phyloP scores from a whole-genome alignment of 2,113 vertebrate genomes.

The Gnathonemus longibarbis region DNA sequence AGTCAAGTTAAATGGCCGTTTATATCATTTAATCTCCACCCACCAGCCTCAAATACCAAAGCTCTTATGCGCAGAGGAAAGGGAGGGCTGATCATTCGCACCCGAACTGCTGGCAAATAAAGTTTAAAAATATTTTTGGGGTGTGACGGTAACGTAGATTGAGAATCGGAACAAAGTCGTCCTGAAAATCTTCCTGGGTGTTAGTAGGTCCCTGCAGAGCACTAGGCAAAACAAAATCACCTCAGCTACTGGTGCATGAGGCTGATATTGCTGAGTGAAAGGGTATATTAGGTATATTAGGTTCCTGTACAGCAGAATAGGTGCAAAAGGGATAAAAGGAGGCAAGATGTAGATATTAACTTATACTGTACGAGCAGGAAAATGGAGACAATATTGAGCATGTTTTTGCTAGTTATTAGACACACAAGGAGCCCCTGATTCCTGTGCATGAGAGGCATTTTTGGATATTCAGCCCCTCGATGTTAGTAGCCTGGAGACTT shows the following conservation, averaged over 20 bases:
- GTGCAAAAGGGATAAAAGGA: neutral
- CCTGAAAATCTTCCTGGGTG: neutral
- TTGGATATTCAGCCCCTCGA: neutral
- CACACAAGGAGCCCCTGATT: neutral
- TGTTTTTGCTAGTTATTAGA: neutral
- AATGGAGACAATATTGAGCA: neutral
- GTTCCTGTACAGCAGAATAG: neutral
- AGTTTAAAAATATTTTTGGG: neutral
- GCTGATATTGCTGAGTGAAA: neutral
- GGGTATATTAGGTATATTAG: neutral
- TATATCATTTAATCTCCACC: conserved; percentile 2
- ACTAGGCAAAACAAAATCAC: neutral
- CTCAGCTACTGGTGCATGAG: neutral
- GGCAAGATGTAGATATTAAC: neutral
- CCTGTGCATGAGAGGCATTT: neutral
- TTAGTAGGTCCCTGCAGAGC: neutral
- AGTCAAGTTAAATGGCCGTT: conserved; percentile 6
- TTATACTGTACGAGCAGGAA: neutral
- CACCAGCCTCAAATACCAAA: neutral
- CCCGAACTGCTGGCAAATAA: neutral
- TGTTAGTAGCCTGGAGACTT: neutral
- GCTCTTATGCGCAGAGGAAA: neutral
- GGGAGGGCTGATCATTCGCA: neutral
- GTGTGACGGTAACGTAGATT: neutral
- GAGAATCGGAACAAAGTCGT: neutral